Percentiles rank a stretch among this genome's conserved stretches.
Evolutionary conservation across 1,140 invertebrate species (phyloP).

Genomic region (Phenacoccus solenopsis): DNA sequence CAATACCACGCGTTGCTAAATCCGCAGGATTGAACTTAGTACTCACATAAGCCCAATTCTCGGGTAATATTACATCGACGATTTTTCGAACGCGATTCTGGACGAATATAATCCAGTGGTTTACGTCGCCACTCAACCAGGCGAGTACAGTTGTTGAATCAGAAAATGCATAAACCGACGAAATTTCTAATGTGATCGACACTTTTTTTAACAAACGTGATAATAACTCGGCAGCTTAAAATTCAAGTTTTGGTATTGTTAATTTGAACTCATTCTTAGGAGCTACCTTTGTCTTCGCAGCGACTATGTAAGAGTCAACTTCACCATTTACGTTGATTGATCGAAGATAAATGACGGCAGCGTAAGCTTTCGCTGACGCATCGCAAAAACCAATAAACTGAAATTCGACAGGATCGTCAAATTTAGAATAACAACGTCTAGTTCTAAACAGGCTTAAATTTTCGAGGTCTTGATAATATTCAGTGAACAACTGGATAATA

Average conservation of each 20-base stretch:
- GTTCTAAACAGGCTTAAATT: too few relatives aligned
- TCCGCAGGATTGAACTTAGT: conserved; percentile 29
- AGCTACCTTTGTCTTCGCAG: conserved; percentile 22
- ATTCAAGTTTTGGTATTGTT: conserved; percentile 24
- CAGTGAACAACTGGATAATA: conserved; percentile 21
- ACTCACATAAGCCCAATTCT: conserved; percentile 27
- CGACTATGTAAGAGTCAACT: conserved; percentile 20
- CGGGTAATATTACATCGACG: background rate
- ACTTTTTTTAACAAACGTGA: background rate
- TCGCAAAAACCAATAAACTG: conserved; percentile 19
- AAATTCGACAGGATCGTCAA: too few relatives aligned
- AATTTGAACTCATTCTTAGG: conserved; percentile 21
- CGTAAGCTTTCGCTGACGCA: background rate
- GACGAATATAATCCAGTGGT: conserved; percentile 27
- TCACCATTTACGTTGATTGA: background rate
- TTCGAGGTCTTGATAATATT: too few relatives aligned
- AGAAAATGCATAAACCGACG: conserved; percentile 23
- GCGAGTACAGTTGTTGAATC: conserved; percentile 30
- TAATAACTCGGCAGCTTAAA: conserved; percentile 25
- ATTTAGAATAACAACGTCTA: too few relatives aligned
- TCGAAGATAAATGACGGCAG: conserved; percentile 16
- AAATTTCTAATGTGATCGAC: background rate
- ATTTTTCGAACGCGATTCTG: conserved; percentile 4
- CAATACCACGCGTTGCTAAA: conserved; percentile 19
- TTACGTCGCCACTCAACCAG: conserved; percentile 28